Conservation (phyloP, 2,888 invertebrate genomes). For the Pollenia griseotomentosa region DNA sequence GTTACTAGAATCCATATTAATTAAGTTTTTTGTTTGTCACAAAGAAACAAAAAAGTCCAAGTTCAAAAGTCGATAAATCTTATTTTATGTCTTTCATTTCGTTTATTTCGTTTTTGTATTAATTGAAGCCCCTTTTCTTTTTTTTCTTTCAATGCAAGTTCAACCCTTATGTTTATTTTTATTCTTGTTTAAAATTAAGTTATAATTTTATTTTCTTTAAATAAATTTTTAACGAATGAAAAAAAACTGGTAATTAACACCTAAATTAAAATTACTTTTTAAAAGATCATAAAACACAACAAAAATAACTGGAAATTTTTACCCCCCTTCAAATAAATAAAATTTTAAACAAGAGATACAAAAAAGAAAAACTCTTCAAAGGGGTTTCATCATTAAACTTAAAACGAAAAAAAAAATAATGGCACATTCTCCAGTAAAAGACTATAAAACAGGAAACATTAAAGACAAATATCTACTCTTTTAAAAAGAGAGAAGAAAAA, state of each 20-base stretch:
- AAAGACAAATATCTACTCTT: constrained; percentile 31
- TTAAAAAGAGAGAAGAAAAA: constrained; percentile 29
- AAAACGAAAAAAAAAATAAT: neutral
- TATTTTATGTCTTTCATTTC: neutral
- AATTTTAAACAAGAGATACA: constrained; percentile 12
- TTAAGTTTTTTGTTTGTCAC: neutral
- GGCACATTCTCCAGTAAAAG: constrained; percentile 2
- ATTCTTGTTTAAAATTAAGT: constrained; percentile 16
- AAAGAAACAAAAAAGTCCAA: neutral
- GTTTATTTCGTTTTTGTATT: neutral
- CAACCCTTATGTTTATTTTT: constrained; percentile 45
- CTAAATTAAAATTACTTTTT: constrained; percentile 63
- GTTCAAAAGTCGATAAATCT: constrained; percentile 34
- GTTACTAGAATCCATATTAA: constrained; percentile 18
- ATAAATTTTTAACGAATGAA: neutral
- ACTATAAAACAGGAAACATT: constrained; percentile 38
- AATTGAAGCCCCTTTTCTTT: neutral
- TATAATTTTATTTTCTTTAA: constrained; percentile 42
- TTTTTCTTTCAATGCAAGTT: neutral
- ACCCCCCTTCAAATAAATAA: neutral
- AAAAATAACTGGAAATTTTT: constrained; percentile 14
- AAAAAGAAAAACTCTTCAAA: constrained; percentile 20
- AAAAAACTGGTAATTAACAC: constrained; percentile 65
- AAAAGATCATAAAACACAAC: constrained; percentile 43
- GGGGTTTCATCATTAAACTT: constrained; percentile 13